Evolutionary conservation across 2,888 invertebrate genomes (phyloP), one percentile per base, ranked within the genome.

Genomic region (Pammene aurita): DNA sequence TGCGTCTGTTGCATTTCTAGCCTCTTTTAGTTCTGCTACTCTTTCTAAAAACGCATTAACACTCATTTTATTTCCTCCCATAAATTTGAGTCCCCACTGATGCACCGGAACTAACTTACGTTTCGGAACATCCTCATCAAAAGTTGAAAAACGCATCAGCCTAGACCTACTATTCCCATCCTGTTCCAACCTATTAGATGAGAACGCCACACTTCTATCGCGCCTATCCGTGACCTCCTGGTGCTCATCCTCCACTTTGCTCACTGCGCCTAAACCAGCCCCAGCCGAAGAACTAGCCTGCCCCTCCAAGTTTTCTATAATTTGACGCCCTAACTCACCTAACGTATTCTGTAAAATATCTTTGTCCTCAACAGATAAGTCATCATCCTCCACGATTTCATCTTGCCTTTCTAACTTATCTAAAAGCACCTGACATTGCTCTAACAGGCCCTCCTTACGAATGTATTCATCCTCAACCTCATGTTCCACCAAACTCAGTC

Each of bases 21-120:
- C 57, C 9, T 57, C 57, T 13, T 57, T 57, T 13, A 60, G 34
- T 10, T 60, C 60, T 1, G 26, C 9, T 7, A 60, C 35, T 9
- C 60, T 26, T 13, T 60, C 60, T 0, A 60, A 7, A 18, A 60
- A 60, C 0, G 60, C 60, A 60, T 60, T 60, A 7, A 60, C 14
- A 46, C 60, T 60, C 4, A 48, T 26, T n/a, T 13, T 58, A 48
- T n/a, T 48, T 13, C n/a, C 10, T 5, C 60, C 60, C 1, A 46
- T 18, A 35, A 60, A 60, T n/a, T 38, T 38, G 7, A 38, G 9
- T 9, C 38, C 38, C 38, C 38, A 38, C 9, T 38, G 38, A 38
- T 9, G n/a, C n/a, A 60, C n/a, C 0, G 60, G 48, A 2, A 61
- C 61, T 10, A 61, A n/a, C 13, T 61, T 61, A 4, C 50, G 35